phyloP scores from a whole-genome alignment of 1,140 invertebrate species.

The Nasonia vitripennis region DNA sequence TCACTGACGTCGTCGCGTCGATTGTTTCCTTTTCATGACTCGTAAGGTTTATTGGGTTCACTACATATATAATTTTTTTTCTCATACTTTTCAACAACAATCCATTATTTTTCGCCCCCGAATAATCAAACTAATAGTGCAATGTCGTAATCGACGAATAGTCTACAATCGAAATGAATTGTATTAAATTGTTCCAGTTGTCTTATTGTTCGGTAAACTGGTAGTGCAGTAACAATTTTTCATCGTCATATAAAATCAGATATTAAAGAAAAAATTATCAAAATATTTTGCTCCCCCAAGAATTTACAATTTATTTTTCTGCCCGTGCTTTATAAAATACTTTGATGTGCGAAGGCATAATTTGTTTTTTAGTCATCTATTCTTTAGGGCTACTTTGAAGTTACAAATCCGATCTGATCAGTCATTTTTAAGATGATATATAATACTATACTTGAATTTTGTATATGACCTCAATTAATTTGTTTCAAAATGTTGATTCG shows the following conservation, averaged over 20 bases:
- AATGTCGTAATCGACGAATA: slow-evolving; percentile 6
- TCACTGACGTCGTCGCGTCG: neutral
- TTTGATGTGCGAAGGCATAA: slow-evolving; percentile 28
- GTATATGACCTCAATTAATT: neutral
- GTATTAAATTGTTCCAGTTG: neutral
- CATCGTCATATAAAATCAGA: neutral
- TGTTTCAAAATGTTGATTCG: neutral
- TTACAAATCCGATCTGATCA: slow-evolving; percentile 38
- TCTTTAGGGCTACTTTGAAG: slow-evolving; percentile 14
- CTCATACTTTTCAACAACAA: neutral
- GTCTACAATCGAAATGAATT: neutral
- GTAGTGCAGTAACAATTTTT: neutral
- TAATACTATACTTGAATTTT: slow-evolving; percentile 7
- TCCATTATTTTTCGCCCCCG: neutral
- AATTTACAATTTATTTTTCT: slow-evolving; percentile 7
- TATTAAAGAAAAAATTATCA: neutral
- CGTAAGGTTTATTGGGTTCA: slow-evolving; percentile 13
- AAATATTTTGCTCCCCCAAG: neutral
- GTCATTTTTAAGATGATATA: slow-evolving; percentile 32
- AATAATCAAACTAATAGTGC: slow-evolving; percentile 3
- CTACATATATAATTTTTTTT: neutral
- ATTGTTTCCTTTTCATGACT: slow-evolving; percentile 7
- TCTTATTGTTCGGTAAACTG: neutral
- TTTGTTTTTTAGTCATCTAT: slow-evolving; percentile 6
- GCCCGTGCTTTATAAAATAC: slow-evolving; percentile 32